phyloP scores from a whole-genome alignment of 2,797 vertebrate species.

The Phaenicophaeus curvirostris region DNA sequence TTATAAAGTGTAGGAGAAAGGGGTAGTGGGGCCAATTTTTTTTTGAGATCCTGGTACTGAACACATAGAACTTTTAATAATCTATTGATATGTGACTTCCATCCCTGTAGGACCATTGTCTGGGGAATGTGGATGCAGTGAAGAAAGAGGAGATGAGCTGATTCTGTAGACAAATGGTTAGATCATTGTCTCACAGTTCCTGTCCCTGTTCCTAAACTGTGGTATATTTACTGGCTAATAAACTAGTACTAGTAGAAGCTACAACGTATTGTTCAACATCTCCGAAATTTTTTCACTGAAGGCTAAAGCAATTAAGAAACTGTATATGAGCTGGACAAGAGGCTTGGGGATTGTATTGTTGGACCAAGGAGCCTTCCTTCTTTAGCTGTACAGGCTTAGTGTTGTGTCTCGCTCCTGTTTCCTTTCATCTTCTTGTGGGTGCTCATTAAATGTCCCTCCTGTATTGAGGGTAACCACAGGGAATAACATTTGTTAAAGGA shows the following conservation, averaged over 20 bases:
- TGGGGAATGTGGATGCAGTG: not conserved
- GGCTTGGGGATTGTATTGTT: not conserved
- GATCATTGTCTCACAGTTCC: not conserved
- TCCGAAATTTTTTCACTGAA: not conserved
- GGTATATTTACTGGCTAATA: not conserved
- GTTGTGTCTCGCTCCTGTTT: not conserved
- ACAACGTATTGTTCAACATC: accelerated
- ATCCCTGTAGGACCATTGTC: not conserved
- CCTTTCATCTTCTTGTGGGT: not conserved
- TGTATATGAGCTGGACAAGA: not conserved
- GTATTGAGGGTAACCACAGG: not conserved
- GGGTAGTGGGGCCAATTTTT: not conserved
- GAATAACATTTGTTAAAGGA: not conserved
- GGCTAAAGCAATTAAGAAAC: not conserved
- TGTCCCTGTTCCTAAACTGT: not conserved
- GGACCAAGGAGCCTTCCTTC: not conserved
- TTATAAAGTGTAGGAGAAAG: not conserved
- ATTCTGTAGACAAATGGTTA: not conserved
- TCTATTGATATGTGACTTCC: not conserved
- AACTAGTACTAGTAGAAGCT: not conserved
- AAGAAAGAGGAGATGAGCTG: not conserved
- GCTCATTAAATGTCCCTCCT: not conserved
- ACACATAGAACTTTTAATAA: not conserved
- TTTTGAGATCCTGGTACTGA: not conserved
- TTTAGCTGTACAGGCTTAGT: not conserved